Evolutionary conservation across 2,797 vertebrate species (phyloP).

Genomic region (Channallabes apus): DNA sequence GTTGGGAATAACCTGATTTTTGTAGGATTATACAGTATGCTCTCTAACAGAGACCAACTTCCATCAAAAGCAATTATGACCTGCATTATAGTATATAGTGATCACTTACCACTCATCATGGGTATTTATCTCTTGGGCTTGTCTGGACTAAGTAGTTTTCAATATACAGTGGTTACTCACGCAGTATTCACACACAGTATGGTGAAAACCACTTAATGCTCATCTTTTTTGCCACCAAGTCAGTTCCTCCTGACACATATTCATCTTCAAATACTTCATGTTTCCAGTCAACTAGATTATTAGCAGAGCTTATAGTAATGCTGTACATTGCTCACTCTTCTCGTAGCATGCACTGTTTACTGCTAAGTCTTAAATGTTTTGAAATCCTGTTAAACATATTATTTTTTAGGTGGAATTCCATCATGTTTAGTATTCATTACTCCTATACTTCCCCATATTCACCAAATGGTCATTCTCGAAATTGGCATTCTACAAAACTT

Average conservation of each 20-base stretch:
- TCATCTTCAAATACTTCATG: neutral
- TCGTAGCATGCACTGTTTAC: neutral
- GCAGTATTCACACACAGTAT: no score
- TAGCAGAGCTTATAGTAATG: neutral
- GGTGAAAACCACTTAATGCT: neutral
- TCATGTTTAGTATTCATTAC: neutral
- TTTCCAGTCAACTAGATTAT: neutral
- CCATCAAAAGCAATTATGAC: neutral
- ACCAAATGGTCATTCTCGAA: neutral
- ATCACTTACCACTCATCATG: neutral
- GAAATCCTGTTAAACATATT: neutral
- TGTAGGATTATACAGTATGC: neutral
- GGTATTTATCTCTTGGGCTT: slow-evolving; percentile 1
- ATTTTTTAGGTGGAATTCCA: neutral
- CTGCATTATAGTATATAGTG: neutral
- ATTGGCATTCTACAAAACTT: neutral
- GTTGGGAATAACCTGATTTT: neutral
- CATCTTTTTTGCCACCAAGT: neutral
- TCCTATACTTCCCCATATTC: neutral
- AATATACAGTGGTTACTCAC: no score
- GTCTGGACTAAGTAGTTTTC: neutral
- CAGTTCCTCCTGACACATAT: neutral
- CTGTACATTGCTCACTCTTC: neutral
- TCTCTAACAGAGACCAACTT: neutral
- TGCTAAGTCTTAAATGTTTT: neutral